Evolutionary conservation across 2,888 invertebrate genomes (phyloP).

Genomic region (Lordiphosa andalusiaca): DNA sequence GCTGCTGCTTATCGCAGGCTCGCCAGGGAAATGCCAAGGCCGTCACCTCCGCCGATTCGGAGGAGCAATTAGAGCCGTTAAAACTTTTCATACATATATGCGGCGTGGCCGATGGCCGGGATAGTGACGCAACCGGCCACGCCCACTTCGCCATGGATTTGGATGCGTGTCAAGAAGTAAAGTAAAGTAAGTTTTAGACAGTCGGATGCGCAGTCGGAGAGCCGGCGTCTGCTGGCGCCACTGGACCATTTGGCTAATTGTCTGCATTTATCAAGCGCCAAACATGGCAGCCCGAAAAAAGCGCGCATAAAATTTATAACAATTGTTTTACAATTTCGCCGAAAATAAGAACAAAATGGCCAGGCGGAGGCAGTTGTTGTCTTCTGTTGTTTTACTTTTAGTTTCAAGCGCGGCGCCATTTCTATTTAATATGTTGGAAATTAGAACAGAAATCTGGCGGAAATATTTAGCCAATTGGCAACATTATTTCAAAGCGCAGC

Average conservation of each 20-base stretch:
- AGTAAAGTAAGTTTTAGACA: slow-evolving; percentile 7
- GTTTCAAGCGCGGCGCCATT: slow-evolving; percentile 57
- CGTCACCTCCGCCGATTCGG: background rate
- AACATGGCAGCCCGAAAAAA: slow-evolving; percentile 36
- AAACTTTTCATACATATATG: background rate
- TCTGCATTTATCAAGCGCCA: slow-evolving; percentile 67
- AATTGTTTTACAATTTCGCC: slow-evolving; percentile 67
- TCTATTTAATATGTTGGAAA: slow-evolving; percentile 46
- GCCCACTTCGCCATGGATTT: slow-evolving; percentile 15
- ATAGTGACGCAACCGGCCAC: background rate
- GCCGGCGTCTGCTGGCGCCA: slow-evolving; percentile 58
- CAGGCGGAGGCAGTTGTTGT: slow-evolving; percentile 5
- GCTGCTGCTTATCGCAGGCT: background rate
- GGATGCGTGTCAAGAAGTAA: slow-evolving; percentile 51
- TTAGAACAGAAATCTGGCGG: slow-evolving; percentile 39
- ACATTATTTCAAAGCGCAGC: slow-evolving; percentile 48
- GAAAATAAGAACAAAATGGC: slow-evolving; percentile 27
- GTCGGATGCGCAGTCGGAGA: slow-evolving; percentile 24
- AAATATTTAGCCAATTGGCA: slow-evolving; percentile 67
- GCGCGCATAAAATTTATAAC: slow-evolving; percentile 65
- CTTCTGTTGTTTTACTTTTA: slow-evolving; percentile 35
- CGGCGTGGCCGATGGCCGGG: background rate
- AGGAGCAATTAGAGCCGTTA: slow-evolving; percentile 24
- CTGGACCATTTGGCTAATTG: slow-evolving; percentile 69
- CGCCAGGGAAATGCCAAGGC: slow-evolving; percentile 1